Conservation (phyloP, 2,888 invertebrate species). For the Aleiodes alternator region DNA sequence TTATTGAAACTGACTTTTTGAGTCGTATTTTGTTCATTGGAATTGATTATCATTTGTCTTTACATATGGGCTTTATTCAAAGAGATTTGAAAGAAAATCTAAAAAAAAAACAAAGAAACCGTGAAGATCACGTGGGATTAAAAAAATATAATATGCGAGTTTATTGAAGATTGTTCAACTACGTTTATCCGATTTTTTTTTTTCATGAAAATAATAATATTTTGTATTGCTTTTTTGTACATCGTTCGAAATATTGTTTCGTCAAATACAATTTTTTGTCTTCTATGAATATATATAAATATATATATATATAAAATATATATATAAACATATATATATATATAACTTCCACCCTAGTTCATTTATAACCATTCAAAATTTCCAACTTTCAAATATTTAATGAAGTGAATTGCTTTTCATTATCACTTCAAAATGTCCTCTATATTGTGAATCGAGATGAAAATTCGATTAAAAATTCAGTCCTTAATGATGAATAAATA, state of each 20-base stretch:
- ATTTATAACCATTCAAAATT: background rate
- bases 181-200: constrained; percentile 9
- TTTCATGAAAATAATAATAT: constrained; percentile 13
- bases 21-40: too few species aligned
- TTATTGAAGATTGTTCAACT: too few species aligned
- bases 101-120: too few species aligned
- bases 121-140: background rate
- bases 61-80: too few species aligned
- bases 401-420: too few species aligned
- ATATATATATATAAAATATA: too few species aligned
- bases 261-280: constrained; percentile 45
- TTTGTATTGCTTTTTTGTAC: constrained; percentile 52
- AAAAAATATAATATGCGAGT: background rate
- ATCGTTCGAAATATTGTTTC: constrained; percentile 41
- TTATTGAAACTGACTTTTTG: background rate
- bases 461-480: too few species aligned
- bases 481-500: background rate
- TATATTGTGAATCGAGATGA: background rate
- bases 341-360: constrained; percentile 28
- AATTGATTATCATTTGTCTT: too few species aligned
- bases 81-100: background rate
- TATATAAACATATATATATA: background rate
- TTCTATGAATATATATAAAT: background rate
- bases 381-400: too few species aligned
- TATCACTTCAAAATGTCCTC: background rate